Evolutionary conservation across 2,797 vertebrate genomes (phyloP), one percentile per base, ranked within the genome.

Genomic region (Characodon lateralis): DNA sequence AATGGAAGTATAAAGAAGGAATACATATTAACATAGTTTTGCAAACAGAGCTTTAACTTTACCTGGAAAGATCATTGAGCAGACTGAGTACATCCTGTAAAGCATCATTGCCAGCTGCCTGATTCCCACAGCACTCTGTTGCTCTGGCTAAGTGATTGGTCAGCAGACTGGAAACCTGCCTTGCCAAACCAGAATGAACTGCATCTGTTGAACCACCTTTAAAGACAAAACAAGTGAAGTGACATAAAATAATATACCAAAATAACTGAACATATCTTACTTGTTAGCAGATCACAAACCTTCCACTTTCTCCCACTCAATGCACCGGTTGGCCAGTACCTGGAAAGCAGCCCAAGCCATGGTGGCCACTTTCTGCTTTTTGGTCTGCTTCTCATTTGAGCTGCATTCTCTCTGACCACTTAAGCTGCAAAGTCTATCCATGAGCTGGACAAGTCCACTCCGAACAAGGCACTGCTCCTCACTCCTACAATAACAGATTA

Each of bases 321-420:
- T 98, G 79, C 98, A 99, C 79, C 98, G 96, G 85, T 99, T 99
- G 90, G 98, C 98, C 39, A 99, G 94, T 88, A 99, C 98, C 92
- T 99, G 98, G 92, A 99, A 99, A 74, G 98, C 98, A 26, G 98
- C 98, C 98, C 98, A 99, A 74, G 98, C 98, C 98, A 99, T 99
- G 43, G 98, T 97, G 80, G 98, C 98, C 79, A 99, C 98, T 85
- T 97, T 99, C 92, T 99, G 98, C 72, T 99, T 99, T 91, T 96
- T 99, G 51, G 98, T 99, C 85, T 99, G 98, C 59, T 99, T 99
- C 90, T 99, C 98, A 53, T 95, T 99, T 0, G 97, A 99, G 93
- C 97, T 96, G 89, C 97, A 96, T 83, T 99, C 98, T 0, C 96
- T 95, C 93, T 99, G 98, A 89, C 98, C 97, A 88, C 98, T 99